Conservation (phyloP, 2,888 invertebrate species). For the Yponomeuta sedellus region DNA sequence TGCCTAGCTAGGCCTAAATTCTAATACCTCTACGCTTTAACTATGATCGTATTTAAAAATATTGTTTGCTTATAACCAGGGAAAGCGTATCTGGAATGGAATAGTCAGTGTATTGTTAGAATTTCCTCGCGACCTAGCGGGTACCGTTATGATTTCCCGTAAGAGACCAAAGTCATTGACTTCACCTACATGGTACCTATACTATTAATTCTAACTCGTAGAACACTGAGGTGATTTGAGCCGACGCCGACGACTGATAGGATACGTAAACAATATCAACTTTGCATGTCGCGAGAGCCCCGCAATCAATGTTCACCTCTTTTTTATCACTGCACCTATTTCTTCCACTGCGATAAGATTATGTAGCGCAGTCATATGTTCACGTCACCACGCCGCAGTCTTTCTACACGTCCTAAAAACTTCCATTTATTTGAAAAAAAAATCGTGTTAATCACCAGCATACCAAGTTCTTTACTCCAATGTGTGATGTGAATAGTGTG, state of each 20-base stretch:
- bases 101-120: neutral
- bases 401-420: neutral
- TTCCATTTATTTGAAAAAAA: neutral
- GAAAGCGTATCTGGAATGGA: no score
- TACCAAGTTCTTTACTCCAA: neutral
- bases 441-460: neutral
- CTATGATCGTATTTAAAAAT: no score
- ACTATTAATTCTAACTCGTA: neutral
- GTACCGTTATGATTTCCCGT: neutral
- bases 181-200: neutral
- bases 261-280: neutral
- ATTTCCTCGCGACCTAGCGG: neutral
- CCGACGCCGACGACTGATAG: neutral
- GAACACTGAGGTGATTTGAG: neutral
- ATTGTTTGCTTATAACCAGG: neutral
- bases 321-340: neutral
- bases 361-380: neutral
- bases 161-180: neutral
- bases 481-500: neutral
- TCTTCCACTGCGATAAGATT: neutral
- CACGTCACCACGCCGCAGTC: neutral
- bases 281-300: neutral
- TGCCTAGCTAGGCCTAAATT: no score
- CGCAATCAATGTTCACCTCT: neutral
- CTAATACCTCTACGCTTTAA: no score